Evolutionary conservation across 1,140 invertebrate genomes (phyloP), one percentile per base, ranked within the genome.

Genomic region (Bathynomus jamesi): DNA sequence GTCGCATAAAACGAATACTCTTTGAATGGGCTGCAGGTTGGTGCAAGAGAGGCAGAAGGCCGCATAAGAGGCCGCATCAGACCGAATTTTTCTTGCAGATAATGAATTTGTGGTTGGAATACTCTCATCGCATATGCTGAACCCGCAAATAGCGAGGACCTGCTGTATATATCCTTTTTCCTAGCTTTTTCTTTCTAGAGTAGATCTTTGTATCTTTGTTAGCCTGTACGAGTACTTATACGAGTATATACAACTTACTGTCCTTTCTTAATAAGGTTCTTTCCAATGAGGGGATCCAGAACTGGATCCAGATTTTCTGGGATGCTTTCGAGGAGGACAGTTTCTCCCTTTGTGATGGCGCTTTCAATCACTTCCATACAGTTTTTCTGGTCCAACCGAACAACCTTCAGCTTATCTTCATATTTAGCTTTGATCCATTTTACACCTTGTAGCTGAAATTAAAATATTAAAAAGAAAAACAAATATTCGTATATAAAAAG

Each of bases 341-440:
- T 93, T 71, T 88, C 84, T 11, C 96, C 96, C 78, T 85, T 83
- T 11, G 87, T 89, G 46, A 98, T 78, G 66, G 92, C 91, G 78
- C 89, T 87, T 81, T 98, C 96, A 78, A 98, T 92, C 0, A 88
- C 88, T 78, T 98, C 95, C 74, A 98, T 83, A 80, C 92, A 96
- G 69, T 92, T 93, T 80, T 92, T 92, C 80, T 94, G 90, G 8
- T 94, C 95, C 29, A 97, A 83, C 28, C 94, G 86, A 75, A 97
- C 91, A 0, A 96, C 90, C 77, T 87, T 87, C 25, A 98, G 82
- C 5, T 85, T 84, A 8, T 91, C 90, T 4, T 90, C 92, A 82
- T 94, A 97, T 79, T 91, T 93, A 79, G 92, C 90, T 82, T 96
- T 96, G 72, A 98, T 97, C 96, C 96, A 98, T 81, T 97, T 97